Evolutionary conservation across 2,797 vertebrate genomes (phyloP), one percentile per base, ranked within the genome.

Genomic region (Protosalanx chinensis): DNA sequence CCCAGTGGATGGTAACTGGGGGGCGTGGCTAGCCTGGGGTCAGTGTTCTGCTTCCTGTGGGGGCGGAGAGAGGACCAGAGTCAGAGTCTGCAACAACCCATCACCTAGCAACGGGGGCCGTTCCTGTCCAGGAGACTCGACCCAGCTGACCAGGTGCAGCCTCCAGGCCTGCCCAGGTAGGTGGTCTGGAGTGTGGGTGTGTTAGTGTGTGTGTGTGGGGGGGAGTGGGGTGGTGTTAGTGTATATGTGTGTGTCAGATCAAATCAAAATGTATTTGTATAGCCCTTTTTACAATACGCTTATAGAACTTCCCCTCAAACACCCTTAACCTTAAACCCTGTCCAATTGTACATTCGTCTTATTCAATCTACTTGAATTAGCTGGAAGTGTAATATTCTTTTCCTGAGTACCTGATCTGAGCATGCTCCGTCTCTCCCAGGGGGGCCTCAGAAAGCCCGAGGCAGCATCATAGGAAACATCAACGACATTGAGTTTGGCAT

Each of bases 1-100:
- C 86, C 10, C 82, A 99, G 97, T 95, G 83, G 92, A 98, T 85
- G 97, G 97, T 68, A 93, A 88, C 72, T 99, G 98, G 98, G 93
- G 94, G 3, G 80, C 85, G 1, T 99, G 98, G 97, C 95, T 97
- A 35, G 72, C 88, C 0, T 99, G 97, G 98, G 93, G 90, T 67
- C 89, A 81, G 3, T 99, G 97, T 71, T 96, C 97, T 57, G 82
- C 87, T 23, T 95, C 96, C 7, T 99, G 98, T 71, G 95, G 96
- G 16, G 93, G 94, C 5, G 98, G 98, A 4, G 92, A 97, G 80
- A 93, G 91, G 84, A 94, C 89, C 2, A 91, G 97, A 0, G 78
- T 84, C 23, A 93, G 96, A 16, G 81, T 93, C 0, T 99, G 98
- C 70, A 94, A 91, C 79, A 93, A 72, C 75, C 96, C 96, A 0